Evolutionary conservation across 1,140 invertebrate species (phyloP).

Genomic region (Callitettix versicolor): DNA sequence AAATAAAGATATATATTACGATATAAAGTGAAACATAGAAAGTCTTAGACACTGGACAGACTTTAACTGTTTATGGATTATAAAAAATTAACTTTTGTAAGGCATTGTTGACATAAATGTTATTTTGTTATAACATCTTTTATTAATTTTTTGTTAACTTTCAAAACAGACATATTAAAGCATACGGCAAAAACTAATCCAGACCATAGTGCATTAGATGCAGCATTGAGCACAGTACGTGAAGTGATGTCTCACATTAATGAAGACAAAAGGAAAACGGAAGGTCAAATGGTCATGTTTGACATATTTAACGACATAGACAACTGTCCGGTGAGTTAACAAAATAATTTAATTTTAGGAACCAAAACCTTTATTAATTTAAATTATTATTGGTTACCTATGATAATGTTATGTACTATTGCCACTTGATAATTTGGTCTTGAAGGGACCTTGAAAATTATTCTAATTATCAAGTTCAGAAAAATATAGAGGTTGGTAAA

Average conservation of each 20-base stretch:
- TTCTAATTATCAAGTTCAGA: too few relatives aligned
- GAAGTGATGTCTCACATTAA: conserved; percentile 94
- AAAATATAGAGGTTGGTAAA: too few relatives aligned
- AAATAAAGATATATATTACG: too few relatives aligned
- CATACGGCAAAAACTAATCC: conserved; percentile 76
- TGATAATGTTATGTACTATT: neutral
- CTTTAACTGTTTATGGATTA: conserved; percentile 13
- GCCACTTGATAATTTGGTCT: neutral
- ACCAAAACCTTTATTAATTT: neutral
- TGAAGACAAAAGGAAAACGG: conserved; percentile 91
- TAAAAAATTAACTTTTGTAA: too few relatives aligned
- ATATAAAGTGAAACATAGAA: too few relatives aligned
- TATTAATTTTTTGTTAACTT: conserved; percentile 20
- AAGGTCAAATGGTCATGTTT: conserved; percentile 89
- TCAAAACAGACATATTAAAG: conserved; percentile 74
- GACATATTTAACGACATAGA: conserved; percentile 97
- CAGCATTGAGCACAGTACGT: conserved; percentile 75
- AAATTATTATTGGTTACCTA: neutral
- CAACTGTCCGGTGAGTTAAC: conserved; percentile 72
- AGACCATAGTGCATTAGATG: conserved; percentile 72
- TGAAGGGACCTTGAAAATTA: too few relatives aligned
- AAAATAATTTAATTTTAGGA: conserved; percentile 16
- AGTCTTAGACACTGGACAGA: too few relatives aligned
- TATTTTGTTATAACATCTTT: neutral
- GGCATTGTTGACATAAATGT: neutral